A percentile compares a stretch with the other conserved stretches of the same genome.
Evolutionary conservation across 2,797 vertebrate species (phyloP).

Genomic region (Trachops cirrhosus): DNA sequence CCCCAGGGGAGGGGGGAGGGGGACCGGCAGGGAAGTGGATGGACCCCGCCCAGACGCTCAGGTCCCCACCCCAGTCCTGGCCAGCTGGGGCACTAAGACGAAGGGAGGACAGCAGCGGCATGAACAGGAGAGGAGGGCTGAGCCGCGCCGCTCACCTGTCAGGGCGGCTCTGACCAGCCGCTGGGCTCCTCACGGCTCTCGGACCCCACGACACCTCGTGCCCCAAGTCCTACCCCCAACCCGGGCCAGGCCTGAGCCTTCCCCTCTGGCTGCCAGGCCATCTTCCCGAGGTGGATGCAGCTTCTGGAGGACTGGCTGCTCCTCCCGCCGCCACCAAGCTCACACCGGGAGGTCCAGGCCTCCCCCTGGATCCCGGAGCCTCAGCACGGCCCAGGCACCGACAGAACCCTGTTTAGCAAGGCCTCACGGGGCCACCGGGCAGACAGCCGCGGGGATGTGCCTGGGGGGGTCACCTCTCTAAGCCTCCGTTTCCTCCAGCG

Average conservation of each 20-base stretch:
- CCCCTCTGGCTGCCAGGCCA: neutral
- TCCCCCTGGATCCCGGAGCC: neutral
- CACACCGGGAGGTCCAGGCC: neutral
- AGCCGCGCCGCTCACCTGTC: neutral
- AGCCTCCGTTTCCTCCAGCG: neutral
- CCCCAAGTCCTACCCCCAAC: neutral
- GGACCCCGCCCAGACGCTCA: neutral
- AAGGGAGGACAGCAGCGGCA: neutral
- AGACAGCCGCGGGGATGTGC: neutral
- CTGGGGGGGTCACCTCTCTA: neutral
- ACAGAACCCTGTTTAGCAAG: neutral
- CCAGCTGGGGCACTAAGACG: neutral
- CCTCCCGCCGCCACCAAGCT: neutral
- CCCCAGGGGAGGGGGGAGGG: neutral
- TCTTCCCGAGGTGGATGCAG: neutral
- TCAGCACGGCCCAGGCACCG: neutral
- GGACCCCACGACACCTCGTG: neutral
- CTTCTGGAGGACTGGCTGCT: neutral
- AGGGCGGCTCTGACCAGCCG: neutral
- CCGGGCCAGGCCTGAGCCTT: accelerated
- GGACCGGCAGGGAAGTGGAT: neutral
- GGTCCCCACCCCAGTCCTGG: too few species aligned
- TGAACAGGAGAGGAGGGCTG: neutral
- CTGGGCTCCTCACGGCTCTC: neutral
- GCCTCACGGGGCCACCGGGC: neutral